Evolutionary conservation across 2,113 vertebrate species (phyloP), one percentile per base, ranked within the genome.

Genomic region (Athene noctua): DNA sequence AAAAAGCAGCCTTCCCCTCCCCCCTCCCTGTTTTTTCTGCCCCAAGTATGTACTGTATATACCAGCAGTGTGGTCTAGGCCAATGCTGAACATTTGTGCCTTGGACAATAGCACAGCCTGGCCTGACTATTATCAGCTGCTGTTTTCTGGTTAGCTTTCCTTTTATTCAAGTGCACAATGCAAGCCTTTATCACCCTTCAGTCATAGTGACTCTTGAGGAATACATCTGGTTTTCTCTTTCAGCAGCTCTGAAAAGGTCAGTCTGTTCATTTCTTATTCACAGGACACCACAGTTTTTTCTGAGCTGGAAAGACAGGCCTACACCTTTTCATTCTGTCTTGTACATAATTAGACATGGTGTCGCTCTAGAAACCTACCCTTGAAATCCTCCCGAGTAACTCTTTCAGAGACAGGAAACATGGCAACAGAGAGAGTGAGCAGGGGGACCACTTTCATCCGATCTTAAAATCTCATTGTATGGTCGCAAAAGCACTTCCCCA

Each of bases 221-320:
- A 98, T 98, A 98, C 98, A 98, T 98, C 98, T 98, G 98, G 98
- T 98, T 98, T 98, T 98, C 98, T 98, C 98, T 98, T 98, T 98
- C 98, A 98, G 98, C 96, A 93, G 71, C 97, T 98, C 98, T 98
- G 98, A 98, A 98, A 98, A 98, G 98, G 98, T 98, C 98, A 98
- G 98, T 98, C 98, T 98, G 98, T 98, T 98, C 98, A 97, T 98
- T 98, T 98, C 98, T 98, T 98, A 98, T 98, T 98, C 92, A 97
- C 96, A 95, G 98, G 98, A 98, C 97, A 98, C 97, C 97, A 97
- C 98, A 71, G 94, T 97, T 97, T 96, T 95, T 97, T 97, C 97
- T 97, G 96, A 98, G 97, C 97, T 98, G 98, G 98, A 98, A 98
- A 98, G 98, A 98, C 98, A 98, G 98, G 96, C 97, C 98, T 98